Percentiles rank a stretch among this genome's conserved stretches.
Evolutionary conservation across 1,140 invertebrate genomes (phyloP).

Genomic region (Rhynchophorus ferrugineus): DNA sequence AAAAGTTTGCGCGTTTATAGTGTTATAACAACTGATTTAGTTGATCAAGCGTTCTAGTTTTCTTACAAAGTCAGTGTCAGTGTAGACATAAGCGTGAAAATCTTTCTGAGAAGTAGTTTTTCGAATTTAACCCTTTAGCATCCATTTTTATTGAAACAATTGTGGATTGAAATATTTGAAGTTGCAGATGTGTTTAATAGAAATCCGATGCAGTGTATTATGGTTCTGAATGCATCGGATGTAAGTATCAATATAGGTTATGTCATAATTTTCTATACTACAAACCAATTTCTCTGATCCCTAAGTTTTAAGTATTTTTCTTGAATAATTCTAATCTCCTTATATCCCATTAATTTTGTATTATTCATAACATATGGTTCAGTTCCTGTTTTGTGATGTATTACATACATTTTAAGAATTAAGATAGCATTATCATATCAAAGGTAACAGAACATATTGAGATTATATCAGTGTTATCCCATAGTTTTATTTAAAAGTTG

Average conservation of each 20-base stretch:
- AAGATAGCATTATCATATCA: no score
- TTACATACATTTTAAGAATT: no score
- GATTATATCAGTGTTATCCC: no score
- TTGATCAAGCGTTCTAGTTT: slow-evolving; percentile 20
- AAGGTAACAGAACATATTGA: no score
- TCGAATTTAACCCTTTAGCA: slow-evolving; percentile 1
- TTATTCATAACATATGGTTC: no score
- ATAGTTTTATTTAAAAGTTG: no score
- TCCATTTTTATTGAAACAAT: neutral
- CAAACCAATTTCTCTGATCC: neutral
- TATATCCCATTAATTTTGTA: no score
- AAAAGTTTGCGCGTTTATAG: slow-evolving; percentile 2
- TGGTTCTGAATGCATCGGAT: slow-evolving; percentile 36
- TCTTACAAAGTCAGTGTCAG: slow-evolving; percentile 23
- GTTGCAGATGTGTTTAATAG: slow-evolving; percentile 11
- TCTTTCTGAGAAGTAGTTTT: neutral
- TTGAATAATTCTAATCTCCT: no score
- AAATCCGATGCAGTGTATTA: slow-evolving; percentile 21
- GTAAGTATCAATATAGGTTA: slow-evolving; percentile 35
- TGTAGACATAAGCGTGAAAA: slow-evolving; percentile 12
- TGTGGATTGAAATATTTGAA: neutral
- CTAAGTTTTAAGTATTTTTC: neutral
- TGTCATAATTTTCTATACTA: no score
- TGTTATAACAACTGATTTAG: neutral
- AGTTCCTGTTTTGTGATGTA: no score